Evolutionary conservation across 2,888 invertebrate genomes (phyloP), one percentile per base, ranked within the genome.

Genomic region (Drosophila falleni): DNA sequence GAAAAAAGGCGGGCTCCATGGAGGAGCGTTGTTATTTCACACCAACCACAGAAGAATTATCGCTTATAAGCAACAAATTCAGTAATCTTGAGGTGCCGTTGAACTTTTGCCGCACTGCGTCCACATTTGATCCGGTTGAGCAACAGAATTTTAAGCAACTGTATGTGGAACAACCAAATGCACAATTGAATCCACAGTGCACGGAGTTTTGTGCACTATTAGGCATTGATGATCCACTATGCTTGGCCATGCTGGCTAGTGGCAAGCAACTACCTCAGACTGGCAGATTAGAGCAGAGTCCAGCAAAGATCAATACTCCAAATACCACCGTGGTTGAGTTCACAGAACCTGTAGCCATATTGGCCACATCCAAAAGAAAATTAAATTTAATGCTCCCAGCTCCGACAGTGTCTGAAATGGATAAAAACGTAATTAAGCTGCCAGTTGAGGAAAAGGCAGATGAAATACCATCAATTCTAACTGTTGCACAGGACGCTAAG

Each of bases 221-320:
- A 41, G 95, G 95, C 0, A 95, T 98, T 62, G 96, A 96, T 90
- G 98, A 98, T 93, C 98, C 98, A 0, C 92, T 96, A 13, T 94
- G 94, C 74, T 93, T 96, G 39, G 91, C 96, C 0, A 91, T 95
- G 91, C 92, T 94, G 13, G 91, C 94, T 64, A 91, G 91, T 23
- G 94, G 94, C 0, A 92, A 94, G 69, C 91, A 89, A 42, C 63
- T 93, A 16, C 92, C 89, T 35, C 80, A 86, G 65, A 89, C 90
- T 2, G 82, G 71, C 59, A 82, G 76, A 5, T 55, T 84, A 0
- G 19, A 42, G 16, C 78, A 87, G 5, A 88, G n/a, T 15, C 33
- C 35, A 5, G 8, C 19, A 8, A 23, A 37, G 5, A 16, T 5
- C 1, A 35, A 50, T 19, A 0, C 19, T 1, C 78, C 11, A 62